Base-by-base conservation (phyloP, 2,888 invertebrate species). In the Syrphus vitripennis region DNA sequence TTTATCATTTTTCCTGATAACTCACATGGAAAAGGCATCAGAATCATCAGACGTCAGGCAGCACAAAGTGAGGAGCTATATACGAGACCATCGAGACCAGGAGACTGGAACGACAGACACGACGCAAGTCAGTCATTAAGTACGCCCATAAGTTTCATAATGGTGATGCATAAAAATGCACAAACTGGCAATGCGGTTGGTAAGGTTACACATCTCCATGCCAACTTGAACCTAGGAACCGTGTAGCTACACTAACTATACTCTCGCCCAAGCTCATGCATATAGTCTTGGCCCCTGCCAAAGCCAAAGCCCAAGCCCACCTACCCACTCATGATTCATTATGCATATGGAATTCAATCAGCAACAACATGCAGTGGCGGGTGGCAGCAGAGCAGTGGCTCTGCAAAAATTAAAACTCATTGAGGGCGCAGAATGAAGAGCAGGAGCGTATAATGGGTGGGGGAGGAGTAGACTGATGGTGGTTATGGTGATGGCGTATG, bases 81-180 rank as follows among this genome's bases (percentile, higher is more conserved):
- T 16, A 37, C 40, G 16, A 37, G 16, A 29, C 29, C 29, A 29
- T 29, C 3, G 3, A 57, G 37, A 45, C 45, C 29, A 34, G 21
- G 67, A 67, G 67, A 70, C 40, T 55, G 70, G 53, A 55, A 70
- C 63, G 34, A 24, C 71, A 59, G 63, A 34, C 59, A 74, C 78
- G 76, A 87, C 74, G 70, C 84, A 87, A 84, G 84, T 77, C 87
- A 77, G 86, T 87, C 87, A 86, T 88, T 88, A 88, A 87, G 79
- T 87, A 88, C 88, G 88, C 88, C 88, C 88, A 88, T 88, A 84
- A 88, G 84, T 87, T 88, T 80, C 86, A 87, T 87, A 82, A 86
- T 82, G 77, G 82, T 82, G 77, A 82, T 86, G 86, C 86, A 86
- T 86, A 86, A 82, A 86, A 86, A 86, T 86, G 86, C 81, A 86